These are phyloP conservation scores for Doryteuthis pealeii DNA, from an alignment of 1,140 invertebrate species.

Conservation along the genomic window DNA sequence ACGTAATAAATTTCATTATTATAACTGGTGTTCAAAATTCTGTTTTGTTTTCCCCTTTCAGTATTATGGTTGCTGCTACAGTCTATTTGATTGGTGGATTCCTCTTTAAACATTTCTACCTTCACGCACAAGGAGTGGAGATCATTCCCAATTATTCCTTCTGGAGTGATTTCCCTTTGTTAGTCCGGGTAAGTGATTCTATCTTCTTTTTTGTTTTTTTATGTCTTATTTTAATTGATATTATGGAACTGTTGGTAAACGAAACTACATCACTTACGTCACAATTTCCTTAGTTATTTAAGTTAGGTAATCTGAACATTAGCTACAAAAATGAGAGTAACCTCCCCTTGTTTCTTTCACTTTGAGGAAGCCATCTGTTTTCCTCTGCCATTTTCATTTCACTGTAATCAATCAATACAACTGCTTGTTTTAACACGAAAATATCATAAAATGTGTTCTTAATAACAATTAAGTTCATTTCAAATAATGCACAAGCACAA, in stretches of 20 bases:
- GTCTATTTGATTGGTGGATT: not conserved
- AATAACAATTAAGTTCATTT: too few relatives aligned
- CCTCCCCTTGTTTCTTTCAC: too few relatives aligned
- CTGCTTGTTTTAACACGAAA: too few relatives aligned
- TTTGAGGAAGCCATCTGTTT: too few relatives aligned
- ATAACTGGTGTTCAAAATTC: not conserved
- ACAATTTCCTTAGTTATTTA: not conserved
- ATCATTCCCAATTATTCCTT: slow-evolving; percentile 1
- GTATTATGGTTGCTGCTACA: not conserved
- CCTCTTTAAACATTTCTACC: not conserved
- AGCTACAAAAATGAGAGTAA: too few relatives aligned
- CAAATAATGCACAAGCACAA: too few relatives aligned
- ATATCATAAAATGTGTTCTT: too few relatives aligned
- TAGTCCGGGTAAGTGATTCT: not conserved
- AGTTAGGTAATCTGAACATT: not conserved
- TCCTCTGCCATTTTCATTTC: too few relatives aligned
- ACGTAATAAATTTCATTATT: too few relatives aligned
- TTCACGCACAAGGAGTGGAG: not conserved
- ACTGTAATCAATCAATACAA: too few relatives aligned
- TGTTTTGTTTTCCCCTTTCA: not conserved
- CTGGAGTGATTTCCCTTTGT: slow-evolving; percentile 5
- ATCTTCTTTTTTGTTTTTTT: not conserved
- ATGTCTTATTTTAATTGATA: not conserved
- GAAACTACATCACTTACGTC: not conserved
- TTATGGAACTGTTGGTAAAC: not conserved